phyloP scores from a whole-genome alignment of 2,888 invertebrate species.

The Pachliopta kotzebuea region DNA sequence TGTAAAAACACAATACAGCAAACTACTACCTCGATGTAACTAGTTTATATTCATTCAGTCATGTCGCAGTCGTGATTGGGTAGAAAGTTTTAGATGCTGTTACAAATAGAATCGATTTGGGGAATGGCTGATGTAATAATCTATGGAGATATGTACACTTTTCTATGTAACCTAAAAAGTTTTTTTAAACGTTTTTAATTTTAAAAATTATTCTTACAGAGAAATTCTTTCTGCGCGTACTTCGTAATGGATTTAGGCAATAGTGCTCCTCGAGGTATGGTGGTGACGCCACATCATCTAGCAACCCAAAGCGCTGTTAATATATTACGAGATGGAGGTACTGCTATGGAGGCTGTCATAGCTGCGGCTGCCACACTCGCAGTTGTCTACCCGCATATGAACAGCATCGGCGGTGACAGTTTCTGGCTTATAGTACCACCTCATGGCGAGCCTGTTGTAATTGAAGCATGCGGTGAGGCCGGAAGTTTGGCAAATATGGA shows the following conservation, averaged over 20 bases:
- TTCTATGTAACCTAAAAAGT: too few relatives aligned
- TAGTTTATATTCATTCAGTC: too few relatives aligned
- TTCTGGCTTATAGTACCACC: conserved; percentile 72
- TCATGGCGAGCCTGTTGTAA: conserved; percentile 57
- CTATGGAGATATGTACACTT: too few relatives aligned
- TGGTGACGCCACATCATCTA: conserved; percentile 68
- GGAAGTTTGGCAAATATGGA: conserved; percentile 59
- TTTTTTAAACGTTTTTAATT: too few relatives aligned
- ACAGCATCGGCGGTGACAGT: conserved; percentile 66
- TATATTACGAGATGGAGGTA: conserved; percentile 63
- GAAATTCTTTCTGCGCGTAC: background rate
- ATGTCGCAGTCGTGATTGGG: too few relatives aligned
- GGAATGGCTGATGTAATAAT: too few relatives aligned
- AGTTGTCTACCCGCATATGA: conserved; percentile 71
- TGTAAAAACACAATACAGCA: too few relatives aligned
- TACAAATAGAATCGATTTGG: too few relatives aligned
- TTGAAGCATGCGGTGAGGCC: conserved; percentile 66
- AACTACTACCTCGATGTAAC: too few relatives aligned
- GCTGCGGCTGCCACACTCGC: conserved; percentile 68
- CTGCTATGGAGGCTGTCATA: conserved; percentile 68
- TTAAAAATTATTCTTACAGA: conserved; percentile 12
- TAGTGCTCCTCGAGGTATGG: conserved; percentile 58
- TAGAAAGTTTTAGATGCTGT: too few relatives aligned
- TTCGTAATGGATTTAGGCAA: conserved; percentile 48
- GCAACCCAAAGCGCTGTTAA: conserved; percentile 65